Percentiles rank a stretch among this genome's conserved stretches.
These are phyloP conservation scores for Bradypus variegatus DNA, from an alignment of 2,797 vertebrate species.

Conservation along the genomic window DNA sequence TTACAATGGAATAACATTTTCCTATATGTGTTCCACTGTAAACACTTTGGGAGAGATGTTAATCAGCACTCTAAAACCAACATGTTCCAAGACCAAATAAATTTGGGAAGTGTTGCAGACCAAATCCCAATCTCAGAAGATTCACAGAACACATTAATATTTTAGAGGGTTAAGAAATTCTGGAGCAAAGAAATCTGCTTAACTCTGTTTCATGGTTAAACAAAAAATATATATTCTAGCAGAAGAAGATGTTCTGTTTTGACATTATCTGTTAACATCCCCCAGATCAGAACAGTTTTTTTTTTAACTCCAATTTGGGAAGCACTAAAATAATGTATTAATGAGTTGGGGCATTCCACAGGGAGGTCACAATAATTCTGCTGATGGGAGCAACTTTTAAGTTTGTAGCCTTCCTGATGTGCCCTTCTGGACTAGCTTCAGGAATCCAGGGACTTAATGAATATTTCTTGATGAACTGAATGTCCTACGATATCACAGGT, in stretches of 20 bases:
- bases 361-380: not conserved
- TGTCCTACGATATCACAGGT: not conserved
- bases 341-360: not conserved
- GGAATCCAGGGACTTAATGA: not conserved
- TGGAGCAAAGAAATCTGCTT: not conserved
- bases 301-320: not conserved
- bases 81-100: conserved; percentile 23
- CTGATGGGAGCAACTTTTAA: not conserved
- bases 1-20: conserved; percentile 44
- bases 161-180: not conserved
- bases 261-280: not conserved
- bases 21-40: conserved; percentile 18
- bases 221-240: not conserved
- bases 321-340: not conserved
- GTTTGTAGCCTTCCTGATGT: too few relatives aligned
- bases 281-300: not conserved
- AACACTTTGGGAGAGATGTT: conserved; percentile 42
- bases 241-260: not conserved
- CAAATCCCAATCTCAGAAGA: not conserved
- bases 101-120: not conserved
- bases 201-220: not conserved
- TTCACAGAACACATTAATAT: not conserved
- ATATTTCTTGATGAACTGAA: not conserved
- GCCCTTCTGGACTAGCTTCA: not conserved
- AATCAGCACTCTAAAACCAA: conserved; percentile 2